phyloP scores from a whole-genome alignment of 2,113 vertebrate genomes.

The Thalassoma bifasciatum region DNA sequence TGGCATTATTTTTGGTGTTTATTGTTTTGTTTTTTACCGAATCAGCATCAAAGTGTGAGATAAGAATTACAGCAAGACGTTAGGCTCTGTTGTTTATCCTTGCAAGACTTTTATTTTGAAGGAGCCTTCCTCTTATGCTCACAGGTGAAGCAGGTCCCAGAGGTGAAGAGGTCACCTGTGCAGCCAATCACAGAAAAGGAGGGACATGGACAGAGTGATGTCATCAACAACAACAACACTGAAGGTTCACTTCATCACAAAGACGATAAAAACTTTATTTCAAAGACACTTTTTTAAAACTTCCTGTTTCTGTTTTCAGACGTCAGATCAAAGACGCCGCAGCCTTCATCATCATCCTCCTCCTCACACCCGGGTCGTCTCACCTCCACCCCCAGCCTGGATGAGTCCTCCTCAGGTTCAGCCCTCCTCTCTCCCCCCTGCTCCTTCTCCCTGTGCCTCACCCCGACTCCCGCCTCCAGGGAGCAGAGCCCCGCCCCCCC shows the following conservation, averaged over 20 bases:
- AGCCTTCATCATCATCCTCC: constrained; percentile 69
- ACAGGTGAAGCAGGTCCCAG: constrained; percentile 29
- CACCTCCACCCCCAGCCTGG: constrained; percentile 82
- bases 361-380: constrained; percentile 29
- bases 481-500: constrained; percentile 77
- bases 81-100: not conserved
- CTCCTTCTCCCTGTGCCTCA: constrained; percentile 80
- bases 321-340: constrained; percentile 81
- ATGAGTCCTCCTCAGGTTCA: constrained; percentile 51
- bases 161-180: not conserved
- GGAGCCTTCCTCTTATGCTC: not conserved
- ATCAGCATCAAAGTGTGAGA: no score
- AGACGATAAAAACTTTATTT: not conserved
- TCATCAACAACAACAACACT: constrained; percentile 17
- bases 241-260: constrained; percentile 42
- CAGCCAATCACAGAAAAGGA: constrained; percentile 54
- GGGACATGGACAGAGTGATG: constrained; percentile 12
- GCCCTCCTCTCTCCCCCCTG: constrained; percentile 53
- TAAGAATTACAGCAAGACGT: no score
- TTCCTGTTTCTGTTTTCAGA: constrained; percentile 73
- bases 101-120: constrained; percentile 35
- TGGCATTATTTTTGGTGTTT: no score
- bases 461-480: constrained; percentile 82
- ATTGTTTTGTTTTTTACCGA: no score
- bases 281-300: not conserved